Percentiles rank a stretch among this genome's conserved stretches.
These are phyloP conservation scores for Agrypnia vestita DNA, from an alignment of 1,140 invertebrate species.

Conservation along the genomic window DNA sequence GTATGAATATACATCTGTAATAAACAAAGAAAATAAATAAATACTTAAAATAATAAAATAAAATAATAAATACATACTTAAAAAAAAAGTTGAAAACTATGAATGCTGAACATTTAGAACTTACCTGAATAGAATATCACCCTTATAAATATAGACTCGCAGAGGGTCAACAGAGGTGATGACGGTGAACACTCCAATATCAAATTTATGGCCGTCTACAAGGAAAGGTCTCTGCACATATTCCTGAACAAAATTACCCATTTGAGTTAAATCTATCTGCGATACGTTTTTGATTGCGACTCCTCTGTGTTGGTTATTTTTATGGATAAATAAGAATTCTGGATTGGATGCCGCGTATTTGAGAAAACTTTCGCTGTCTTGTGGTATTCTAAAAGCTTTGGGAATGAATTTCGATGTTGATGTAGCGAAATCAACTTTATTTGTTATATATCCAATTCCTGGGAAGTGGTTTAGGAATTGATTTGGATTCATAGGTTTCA, in stretches of 20 bases:
- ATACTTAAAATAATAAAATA: too few relatives aligned
- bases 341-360: constrained; percentile 81
- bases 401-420: constrained; percentile 85
- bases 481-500: constrained; percentile 78
- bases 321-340: constrained; percentile 88
- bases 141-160: constrained; percentile 90
- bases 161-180: constrained; percentile 94
- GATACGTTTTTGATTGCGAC: constrained; percentile 84
- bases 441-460: constrained; percentile 94
- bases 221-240: constrained; percentile 88
- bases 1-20: too few relatives aligned
- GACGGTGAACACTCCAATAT: constrained; percentile 96
- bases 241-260: constrained; percentile 92
- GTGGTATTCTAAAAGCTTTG: constrained; percentile 90
- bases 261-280: constrained; percentile 82
- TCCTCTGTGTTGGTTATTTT: constrained; percentile 93
- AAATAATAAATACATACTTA: too few relatives aligned
- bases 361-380: constrained; percentile 82
- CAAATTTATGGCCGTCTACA: constrained; percentile 94
- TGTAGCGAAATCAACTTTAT: constrained; percentile 93
- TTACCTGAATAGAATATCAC: constrained; percentile 89
- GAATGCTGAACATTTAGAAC: too few relatives aligned
- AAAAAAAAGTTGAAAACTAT: too few relatives aligned
- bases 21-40: too few relatives aligned
- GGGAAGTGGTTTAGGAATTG: constrained; percentile 96